These are phyloP conservation scores for Celastrina argiolus DNA, from an alignment of 2,888 invertebrate genomes.

Conservation along the genomic window DNA sequence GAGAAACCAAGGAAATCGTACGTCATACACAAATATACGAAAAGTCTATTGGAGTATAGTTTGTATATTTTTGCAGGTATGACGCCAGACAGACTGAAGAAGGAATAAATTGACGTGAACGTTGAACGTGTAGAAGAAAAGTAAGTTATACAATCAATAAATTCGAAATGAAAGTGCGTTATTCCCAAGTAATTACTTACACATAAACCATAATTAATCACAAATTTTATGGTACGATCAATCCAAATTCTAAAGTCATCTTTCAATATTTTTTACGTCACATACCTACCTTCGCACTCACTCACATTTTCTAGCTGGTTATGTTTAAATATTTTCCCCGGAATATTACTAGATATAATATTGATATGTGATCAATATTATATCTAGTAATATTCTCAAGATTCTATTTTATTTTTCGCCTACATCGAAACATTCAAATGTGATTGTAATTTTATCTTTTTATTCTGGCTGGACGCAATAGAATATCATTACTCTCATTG, in stretches of 20 bases:
- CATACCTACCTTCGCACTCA: too few species aligned
- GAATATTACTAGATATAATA: too few species aligned
- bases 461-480: background rate
- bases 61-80: background rate
- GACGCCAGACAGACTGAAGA: background rate
- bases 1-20: constrained; percentile 23
- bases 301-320: too few species aligned
- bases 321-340: too few species aligned
- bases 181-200: background rate
- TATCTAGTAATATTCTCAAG: too few species aligned
- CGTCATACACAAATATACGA: constrained; percentile 22
- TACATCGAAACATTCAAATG: background rate
- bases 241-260: too few species aligned
- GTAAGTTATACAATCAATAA: background rate
- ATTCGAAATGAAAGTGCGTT: background rate
- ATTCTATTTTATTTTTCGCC: too few species aligned
- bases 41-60: background rate
- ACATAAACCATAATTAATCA: background rate
- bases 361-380: too few species aligned
- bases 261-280: too few species aligned
- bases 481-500: background rate
- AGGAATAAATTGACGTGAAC: background rate
- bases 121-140: background rate
- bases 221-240: too few species aligned
- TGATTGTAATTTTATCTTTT: background rate